Percentiles rank a stretch among this genome's conserved stretches.
These are phyloP conservation scores for Nymphalis urticae DNA, from an alignment of 2,888 invertebrate species.

Conservation along the genomic window DNA sequence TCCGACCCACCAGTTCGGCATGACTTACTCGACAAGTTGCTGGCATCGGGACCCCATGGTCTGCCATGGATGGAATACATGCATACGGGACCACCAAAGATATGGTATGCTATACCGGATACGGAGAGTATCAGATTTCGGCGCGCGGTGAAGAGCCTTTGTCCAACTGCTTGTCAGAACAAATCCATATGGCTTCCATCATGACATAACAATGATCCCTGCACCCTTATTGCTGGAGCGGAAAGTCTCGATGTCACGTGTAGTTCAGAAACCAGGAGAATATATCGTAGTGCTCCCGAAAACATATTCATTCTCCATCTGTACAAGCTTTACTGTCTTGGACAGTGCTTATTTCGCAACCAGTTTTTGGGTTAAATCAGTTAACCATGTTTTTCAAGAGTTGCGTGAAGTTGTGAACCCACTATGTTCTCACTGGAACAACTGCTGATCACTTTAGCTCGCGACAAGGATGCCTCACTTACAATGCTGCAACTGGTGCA, in stretches of 20 bases:
- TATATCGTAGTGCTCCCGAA: conserved; percentile 93
- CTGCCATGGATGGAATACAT: conserved; percentile 96
- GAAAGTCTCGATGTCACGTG: conserved; percentile 89
- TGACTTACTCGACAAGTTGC: conserved; percentile 95
- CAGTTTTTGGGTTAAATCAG: conserved; percentile 87
- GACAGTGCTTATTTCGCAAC: conserved; percentile 96
- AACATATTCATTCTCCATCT: conserved; percentile 93
- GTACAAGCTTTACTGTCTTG: conserved; percentile 93
- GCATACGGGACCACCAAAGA: conserved; percentile 92
- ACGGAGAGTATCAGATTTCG: conserved; percentile 88
- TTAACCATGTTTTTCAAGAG: conserved; percentile 88
- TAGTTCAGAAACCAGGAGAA: conserved; percentile 92
- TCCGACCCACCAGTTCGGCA: conserved; percentile 94
- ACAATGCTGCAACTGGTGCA: conserved; percentile 85
- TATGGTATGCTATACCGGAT: conserved; percentile 94
- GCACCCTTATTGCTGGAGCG: conserved; percentile 88
- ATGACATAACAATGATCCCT: conserved; percentile 96
- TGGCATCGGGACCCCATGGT: conserved; percentile 96
- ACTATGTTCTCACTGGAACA: conserved; percentile 94
- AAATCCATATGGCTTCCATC: conserved; percentile 94
- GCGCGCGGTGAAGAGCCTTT: conserved; percentile 86
- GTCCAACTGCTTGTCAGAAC: conserved; percentile 91
- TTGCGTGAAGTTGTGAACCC: conserved; percentile 92
- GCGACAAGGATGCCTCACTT: conserved; percentile 83
- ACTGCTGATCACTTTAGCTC: conserved; percentile 87